A percentile compares a stretch with the other conserved stretches of the same genome.
Conservation (phyloP, 2,888 invertebrate genomes). For the Cantharis rufa region DNA sequence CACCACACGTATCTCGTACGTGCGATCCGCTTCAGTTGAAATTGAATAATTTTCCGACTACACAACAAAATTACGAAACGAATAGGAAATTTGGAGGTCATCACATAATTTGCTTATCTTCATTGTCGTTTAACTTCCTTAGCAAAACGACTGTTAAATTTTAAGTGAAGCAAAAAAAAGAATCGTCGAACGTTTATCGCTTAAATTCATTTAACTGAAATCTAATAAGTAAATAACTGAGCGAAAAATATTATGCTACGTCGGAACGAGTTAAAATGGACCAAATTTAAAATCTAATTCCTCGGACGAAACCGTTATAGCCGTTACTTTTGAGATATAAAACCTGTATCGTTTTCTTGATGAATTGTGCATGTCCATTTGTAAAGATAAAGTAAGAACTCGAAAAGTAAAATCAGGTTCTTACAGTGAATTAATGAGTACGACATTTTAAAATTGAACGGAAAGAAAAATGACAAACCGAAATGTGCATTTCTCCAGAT, state of each 20-base stretch:
- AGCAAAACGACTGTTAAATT: background rate
- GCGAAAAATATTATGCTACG: background rate
- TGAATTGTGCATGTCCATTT: conserved; percentile 12
- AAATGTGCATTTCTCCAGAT: background rate
- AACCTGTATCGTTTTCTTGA: conserved; percentile 14
- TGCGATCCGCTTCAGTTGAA: background rate
- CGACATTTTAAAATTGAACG: background rate
- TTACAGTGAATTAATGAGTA: background rate
- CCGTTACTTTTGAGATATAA: conserved; percentile 11
- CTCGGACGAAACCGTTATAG: conserved; percentile 9
- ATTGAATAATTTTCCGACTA: background rate
- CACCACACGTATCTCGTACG: background rate
- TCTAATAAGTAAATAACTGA: no score
- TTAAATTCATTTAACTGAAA: no score
- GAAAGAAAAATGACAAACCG: background rate
- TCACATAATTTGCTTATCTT: background rate
- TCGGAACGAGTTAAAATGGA: background rate
- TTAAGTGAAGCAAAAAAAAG: background rate
- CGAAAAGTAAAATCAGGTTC: background rate
- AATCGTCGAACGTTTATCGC: background rate
- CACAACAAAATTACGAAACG: background rate
- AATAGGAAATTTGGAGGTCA: background rate
- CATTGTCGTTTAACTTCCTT: background rate
- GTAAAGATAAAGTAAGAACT: conserved; percentile 14
- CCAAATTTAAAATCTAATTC: conserved; percentile 9